Base-by-base conservation (phyloP, 2,113 vertebrate genomes). In the Syngnathus floridae region DNA sequence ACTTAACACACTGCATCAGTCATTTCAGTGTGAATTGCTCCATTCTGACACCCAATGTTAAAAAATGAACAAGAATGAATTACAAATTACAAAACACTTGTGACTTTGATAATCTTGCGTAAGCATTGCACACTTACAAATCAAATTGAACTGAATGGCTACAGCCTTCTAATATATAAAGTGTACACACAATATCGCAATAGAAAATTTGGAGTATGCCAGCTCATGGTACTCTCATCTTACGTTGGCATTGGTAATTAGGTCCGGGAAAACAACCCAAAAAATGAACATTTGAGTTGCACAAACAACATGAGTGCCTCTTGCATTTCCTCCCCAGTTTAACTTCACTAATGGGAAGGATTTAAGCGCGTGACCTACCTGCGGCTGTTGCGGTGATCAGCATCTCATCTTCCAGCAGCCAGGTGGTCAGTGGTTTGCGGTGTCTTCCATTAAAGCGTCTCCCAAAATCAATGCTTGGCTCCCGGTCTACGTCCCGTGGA, bases 311-410 rank as follows among this genome's bases (percentile, higher is more conserved):
- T 75, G 65, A 70, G 65, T 82, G 83, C 83, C 84, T 84, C 81
- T 86, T 82, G 80, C 79, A 75, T 75, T 81, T 79, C 77, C 17
- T 56, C 70, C 31, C 77, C 69, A 80, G 65, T 88, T 81, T 67
- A 91, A 91, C 83, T 90, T 89, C 74, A 65, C 67, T 70, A 80
- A 69, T 26, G 77, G 73, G 73, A 79, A 68, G 69, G 66, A 75
- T 76, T 66, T 66, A 75, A 75, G 59, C 80, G 78, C 55, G 72
- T 77, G 71, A 82, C 79, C 84, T 85, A 82, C 79, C 84, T 85
- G 77, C 74, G 80, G 80, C 70, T 80, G 76, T 77, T 87, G 88
- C 85, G 79, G 87, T 73, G 82, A 78, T 86, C 85, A 77, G 74
- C 75, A 79, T 75, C 64, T 67, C 78, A 61, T 41, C 76, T 81